Evolutionary conservation across 2,113 vertebrate species (phyloP).

Genomic region (Ciconia maguari): DNA sequence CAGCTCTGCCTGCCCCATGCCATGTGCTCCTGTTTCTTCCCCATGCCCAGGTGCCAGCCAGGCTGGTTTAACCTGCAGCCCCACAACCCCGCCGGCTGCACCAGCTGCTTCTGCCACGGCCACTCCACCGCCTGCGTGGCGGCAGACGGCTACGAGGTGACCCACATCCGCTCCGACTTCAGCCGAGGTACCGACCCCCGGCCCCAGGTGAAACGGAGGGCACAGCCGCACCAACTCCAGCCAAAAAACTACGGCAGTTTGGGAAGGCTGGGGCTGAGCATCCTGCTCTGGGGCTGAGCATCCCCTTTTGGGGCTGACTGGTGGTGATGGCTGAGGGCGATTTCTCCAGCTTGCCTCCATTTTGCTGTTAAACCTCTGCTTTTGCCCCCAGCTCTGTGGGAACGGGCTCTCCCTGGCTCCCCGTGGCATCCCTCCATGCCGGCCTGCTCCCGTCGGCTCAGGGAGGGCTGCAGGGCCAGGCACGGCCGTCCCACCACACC

Average conservation of each 20-base stretch:
- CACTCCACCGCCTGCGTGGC: conserved; percentile 83
- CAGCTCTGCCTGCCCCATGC: background rate
- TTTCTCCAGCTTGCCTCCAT: background rate
- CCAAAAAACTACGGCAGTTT: background rate
- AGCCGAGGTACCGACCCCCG: conserved; percentile 70
- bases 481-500: rapidly evolving
- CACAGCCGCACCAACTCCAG: background rate
- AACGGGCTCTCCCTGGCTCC: background rate
- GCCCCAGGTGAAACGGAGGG: rapidly evolving
- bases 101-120: conserved; percentile 89
- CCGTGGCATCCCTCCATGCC: rapidly evolving
- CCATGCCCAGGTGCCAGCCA: conserved; percentile 81
- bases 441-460: background rate
- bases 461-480: rapidly evolving
- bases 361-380: background rate
- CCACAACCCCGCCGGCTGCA: conserved; percentile 81
- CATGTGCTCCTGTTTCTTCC: background rate
- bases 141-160: conserved; percentile 65
- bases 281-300: background rate
- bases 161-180: conserved; percentile 79
- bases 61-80: conserved; percentile 87
- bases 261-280: background rate
- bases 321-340: background rate
- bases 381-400: background rate
- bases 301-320: background rate